Base-by-base conservation (phyloP, 1,140 invertebrate genomes). In the Drosophila subobscura region DNA sequence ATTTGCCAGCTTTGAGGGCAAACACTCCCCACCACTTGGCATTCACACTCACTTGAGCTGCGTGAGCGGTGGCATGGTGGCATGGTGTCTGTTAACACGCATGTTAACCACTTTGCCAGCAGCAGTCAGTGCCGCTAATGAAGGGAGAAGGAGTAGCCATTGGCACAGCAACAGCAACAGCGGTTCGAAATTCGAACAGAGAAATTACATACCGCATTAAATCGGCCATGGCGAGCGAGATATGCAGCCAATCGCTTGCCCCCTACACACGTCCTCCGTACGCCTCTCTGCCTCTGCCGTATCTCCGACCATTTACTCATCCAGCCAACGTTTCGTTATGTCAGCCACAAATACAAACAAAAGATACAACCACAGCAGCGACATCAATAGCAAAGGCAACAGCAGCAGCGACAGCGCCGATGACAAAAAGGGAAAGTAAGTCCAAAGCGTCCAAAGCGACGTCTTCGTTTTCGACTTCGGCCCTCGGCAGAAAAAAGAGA, bases 371-470 rank as follows among this genome's bases (percentile, higher is more conserved):
- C 5, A 22, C 45, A 22, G 25, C 49, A 46, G 37, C 40, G 23
- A 37, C 8, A 16, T 8, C 44, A 46, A 46, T 8, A 16, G 6
- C 8, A 22, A 52, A 20, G 20, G 52, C 59, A 57, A 45, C 41
- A 51, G 42, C 63, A 46, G 56, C 46, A 66, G 1, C 60, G 45
- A 47, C 8, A 44, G 45, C 67, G 57, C 56, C 63, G 78, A 81
- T 75, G 68, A 74, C 77, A 77, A 86, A 85, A 85, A 85, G 83
- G 83, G 81, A 85, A 85, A 85, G 81, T 85, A 85, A 85, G 81
- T 81, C 64, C 77, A 85, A 81, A 81, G 73, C 74, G 56, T 37
- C 33, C 16, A 20, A 20, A 20, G 16, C 16, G 16, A 72, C 80
- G 77, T 66, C 76, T 79, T 79, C 57, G 60, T 50, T 50, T 56